Evolutionary conservation across 2,888 invertebrate genomes (phyloP), one percentile per base, ranked within the genome.

Genomic region (Ecliptopera silaceata): DNA sequence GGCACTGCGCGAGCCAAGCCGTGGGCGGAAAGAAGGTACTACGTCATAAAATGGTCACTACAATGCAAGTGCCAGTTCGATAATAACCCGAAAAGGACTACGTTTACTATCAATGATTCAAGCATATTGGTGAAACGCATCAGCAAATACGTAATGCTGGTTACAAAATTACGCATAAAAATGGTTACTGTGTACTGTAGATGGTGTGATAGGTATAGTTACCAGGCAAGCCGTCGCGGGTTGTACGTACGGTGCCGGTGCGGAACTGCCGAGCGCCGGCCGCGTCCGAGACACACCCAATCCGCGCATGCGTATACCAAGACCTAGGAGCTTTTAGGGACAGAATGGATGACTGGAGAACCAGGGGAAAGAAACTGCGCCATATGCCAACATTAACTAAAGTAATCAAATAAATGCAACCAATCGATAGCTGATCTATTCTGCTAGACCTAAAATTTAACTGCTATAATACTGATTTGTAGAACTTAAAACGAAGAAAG

Each of bases 211-310:
- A 53, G 38, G 43, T 42, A 63, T 66, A 65, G 51, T 66, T 66
- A 65, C 64, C 69, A 65, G 63, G 61, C 41, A 47, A 39, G 63
- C 63, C 64, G 67, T 69, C 15, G 74, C 69, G 65, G 65, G 72
- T 67, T 6, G 66, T 61, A 64, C 70, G 72, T 64, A 67, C 65
- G 70, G 67, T 69, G 74, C 75, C 79, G 79, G 73, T 77, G 79
- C 80, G 82, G 80, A 77, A 87, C 88, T 88, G 82, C 80, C 79
- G 85, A 72, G 74, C 72, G 80, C 72, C 79, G 78, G 74, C 77
- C 66, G 75, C 74, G 74, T 69, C 70, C 68, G 69, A 79, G 88
- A 88, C 90, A 89, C 90, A 86, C 90, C 88, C 89, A 80, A 75
- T 70, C 74, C 78, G 76, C 89, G 86, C 89, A 88, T 88, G 89